Base-by-base conservation (phyloP, 2,888 invertebrate species). In the Drosophila suboccidentalis region DNA sequence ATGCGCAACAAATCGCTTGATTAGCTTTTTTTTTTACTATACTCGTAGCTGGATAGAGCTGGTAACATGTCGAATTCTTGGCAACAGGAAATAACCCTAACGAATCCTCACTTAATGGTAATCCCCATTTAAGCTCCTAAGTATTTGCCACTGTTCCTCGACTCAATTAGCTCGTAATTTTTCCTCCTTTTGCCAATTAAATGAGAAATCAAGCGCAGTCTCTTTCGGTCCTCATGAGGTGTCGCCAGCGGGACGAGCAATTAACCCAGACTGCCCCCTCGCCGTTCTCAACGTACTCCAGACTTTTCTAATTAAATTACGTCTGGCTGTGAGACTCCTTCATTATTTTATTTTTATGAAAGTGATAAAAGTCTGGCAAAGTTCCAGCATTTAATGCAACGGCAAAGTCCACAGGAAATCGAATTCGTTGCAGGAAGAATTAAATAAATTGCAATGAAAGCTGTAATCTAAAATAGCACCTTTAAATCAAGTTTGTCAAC, bases 1-100 rank as follows among this genome's bases (percentile, higher is more conserved):
- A 90, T 90, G 90, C 90, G 90, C 89, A 90, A 88, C 90, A 77
- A 90, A 90, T 90, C 90, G 89, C 88, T 90, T 90, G 90, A 90
- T 90, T 90, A 89, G 78, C 79, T 84, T 87, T 57, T 81, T 81
- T 81, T 81, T 81, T 81, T 80, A 80, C 65, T 79, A 71, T 46
- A 5, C 29, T 59, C 22, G 19, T 46, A 22, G 38, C 44, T 57
- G 44, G 19, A 29, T 49, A 46, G 39, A 55, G 54, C 50, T 43
- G 59, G 49, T 46, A 49, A 49, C 54, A 61, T 61, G 57, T 38
- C 55, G 26, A 65, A 67, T 67, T 70, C 67, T 44, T 49, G 10
- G 47, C 26, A 75, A 82, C 82, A 89, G 86, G 88, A 89, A 89
- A 83, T 86, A 78, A 76, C 84, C 88, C 64, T 76, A 78, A 80